Evolutionary conservation across 2,113 vertebrate species (phyloP), one percentile per base, ranked within the genome.

Genomic region (Polypterus senegalus): DNA sequence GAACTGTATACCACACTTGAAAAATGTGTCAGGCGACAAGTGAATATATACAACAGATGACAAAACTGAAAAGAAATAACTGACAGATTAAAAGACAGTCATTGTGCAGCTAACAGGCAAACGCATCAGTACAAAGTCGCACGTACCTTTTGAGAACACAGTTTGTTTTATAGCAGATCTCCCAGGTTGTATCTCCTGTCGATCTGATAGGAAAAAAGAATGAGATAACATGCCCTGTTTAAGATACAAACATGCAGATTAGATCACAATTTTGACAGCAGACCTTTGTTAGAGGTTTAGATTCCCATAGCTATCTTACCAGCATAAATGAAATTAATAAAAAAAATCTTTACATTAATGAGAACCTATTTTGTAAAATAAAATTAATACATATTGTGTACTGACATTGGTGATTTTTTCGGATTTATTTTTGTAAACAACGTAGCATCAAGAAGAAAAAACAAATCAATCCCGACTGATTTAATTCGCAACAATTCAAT

Each of bases 41-140:
- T 69, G 74, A 84, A 74, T 81, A 78, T 78, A 73, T 75, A 69
- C 73, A 74, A 65, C 67, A 75, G 80, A 74, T 88, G 86, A 86
- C 87, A 89, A 82, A 73, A 77, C 74, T 68, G 74, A 74, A 77
- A 80, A 81, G 76, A 77, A 75, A 75, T 80, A 81, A 88, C 63
- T 88, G 89, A 87, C 86, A 88, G 84, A 88, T 88, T 74, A 90
- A 90, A 91, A 83, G 80, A 70, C 77, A 74, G 79, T 68, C 77
- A 74, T 76, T 74, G 75, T 76, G 74, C 82, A 72, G 79, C 82
- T 83, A 86, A 82, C 78, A 83, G 87, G 81, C 82, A 82, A 86
- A 79, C 70, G 74, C 78, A 74, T 62, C 71, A 69, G 70, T 84
- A 87, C 82, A 85, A 84, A 89, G 82, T 71, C 81, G 62, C 68